phyloP scores from a whole-genome alignment of 2,113 vertebrate species.

The Burhinus oedicnemus region DNA sequence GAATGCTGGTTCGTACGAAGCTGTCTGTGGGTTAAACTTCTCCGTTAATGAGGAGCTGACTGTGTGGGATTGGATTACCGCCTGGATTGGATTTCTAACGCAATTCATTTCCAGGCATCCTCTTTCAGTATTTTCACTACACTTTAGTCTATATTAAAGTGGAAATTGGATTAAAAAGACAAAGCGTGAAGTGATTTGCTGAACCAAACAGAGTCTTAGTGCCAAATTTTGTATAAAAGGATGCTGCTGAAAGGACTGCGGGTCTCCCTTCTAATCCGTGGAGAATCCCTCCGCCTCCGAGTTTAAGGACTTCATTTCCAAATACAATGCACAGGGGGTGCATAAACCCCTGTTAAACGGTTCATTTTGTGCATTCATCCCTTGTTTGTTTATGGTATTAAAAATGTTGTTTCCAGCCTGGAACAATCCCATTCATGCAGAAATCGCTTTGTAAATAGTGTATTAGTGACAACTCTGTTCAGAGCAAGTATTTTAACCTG shows the following conservation, averaged over 20 bases:
- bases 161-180: constrained; percentile 63
- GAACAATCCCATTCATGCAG: constrained; percentile 50
- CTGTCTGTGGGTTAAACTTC: background rate
- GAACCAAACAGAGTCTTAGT: constrained; percentile 18
- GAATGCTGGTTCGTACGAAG: background rate
- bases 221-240: constrained; percentile 55
- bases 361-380: constrained; percentile 50
- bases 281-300: constrained; percentile 27
- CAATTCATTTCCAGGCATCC: constrained; percentile 32
- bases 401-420: constrained; percentile 24
- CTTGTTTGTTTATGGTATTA: constrained; percentile 57
- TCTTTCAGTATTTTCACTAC: constrained; percentile 34
- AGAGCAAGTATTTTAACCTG: background rate
- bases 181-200: constrained; percentile 52
- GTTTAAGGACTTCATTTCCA: constrained; percentile 54
- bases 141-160: constrained; percentile 40
- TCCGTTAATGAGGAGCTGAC: background rate
- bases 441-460: constrained; percentile 39
- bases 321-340: constrained; percentile 43
- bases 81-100: constrained; percentile 1
- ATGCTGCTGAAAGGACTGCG: background rate
- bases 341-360: constrained; percentile 61
- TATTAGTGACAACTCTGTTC: constrained; percentile 16
- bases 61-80: constrained; percentile 32
- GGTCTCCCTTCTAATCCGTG: constrained; percentile 22